Evolutionary conservation across 2,797 vertebrate species (phyloP).

Genomic region (Eospalax fontanierii): DNA sequence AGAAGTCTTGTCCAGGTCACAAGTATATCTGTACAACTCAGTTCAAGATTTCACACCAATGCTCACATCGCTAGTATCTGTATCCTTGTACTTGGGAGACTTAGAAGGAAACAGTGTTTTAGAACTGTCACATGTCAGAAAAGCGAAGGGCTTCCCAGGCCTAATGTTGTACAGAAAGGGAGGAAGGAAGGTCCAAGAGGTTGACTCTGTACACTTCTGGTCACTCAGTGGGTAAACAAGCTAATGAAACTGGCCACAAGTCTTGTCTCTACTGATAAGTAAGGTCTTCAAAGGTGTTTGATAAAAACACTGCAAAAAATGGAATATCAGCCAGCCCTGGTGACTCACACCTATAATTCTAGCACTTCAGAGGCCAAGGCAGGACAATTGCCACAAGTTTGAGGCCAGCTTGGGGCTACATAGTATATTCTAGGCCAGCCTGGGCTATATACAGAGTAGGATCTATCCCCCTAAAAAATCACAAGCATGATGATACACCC

Average conservation of each 20-base stretch:
- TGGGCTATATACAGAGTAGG: neutral
- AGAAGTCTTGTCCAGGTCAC: neutral
- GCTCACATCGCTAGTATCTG: no score
- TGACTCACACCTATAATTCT: neutral
- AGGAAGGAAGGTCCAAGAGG: neutral
- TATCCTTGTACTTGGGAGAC: neutral
- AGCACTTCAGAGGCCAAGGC: neutral
- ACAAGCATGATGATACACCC: no score
- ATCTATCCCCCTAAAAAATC: no score
- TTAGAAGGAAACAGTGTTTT: neutral
- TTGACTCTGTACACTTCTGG: neutral
- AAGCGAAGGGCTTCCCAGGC: neutral
- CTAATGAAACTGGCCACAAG: conserved; percentile 3
- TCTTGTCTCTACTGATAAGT: conserved; percentile 9
- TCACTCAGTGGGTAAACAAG: neutral
- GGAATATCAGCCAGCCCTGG: neutral
- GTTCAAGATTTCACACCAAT: neutral
- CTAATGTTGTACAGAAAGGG: neutral
- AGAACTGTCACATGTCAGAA: neutral
- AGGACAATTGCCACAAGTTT: no score
- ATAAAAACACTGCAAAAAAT: neutral
- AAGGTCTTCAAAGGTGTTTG: conserved; percentile 36
- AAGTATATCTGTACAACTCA: neutral
- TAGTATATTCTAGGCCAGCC: neutral
- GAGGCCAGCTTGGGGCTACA: no score